Base-by-base conservation (phyloP, 2,888 invertebrate species). In the Nesidiocoris tenuis region DNA sequence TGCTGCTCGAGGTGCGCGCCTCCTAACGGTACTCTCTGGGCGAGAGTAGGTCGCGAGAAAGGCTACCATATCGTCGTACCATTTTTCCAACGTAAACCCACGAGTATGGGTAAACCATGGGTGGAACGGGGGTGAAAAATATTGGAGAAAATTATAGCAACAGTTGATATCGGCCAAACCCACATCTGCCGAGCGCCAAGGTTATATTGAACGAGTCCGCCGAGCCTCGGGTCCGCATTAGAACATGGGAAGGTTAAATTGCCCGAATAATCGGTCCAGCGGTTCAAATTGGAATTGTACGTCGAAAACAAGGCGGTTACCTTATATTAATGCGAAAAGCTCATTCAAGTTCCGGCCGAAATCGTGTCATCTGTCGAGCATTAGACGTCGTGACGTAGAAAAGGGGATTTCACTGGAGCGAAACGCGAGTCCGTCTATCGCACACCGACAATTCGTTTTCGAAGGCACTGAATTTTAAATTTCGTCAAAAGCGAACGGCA, bases 401-500 rank as follows among this genome's bases (percentile, higher is more conserved):
- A 67, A 67, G 21, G 12, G 12, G 39, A 12, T 39, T 7, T 16
- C 59, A 59, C 59, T 59, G n/a, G 54, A 59, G 59, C 17, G n/a
- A 59, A 59, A 19, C 59, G 59, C 59, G 59, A 59, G n/a, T 17
- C 18, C n/a, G 17, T 59, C 59, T 9, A 59, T n/a, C n/a, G 59
- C 64, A 68, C 66, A 61, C 18, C n/a, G 59, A 75, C 25, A 68
- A 39, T 61, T 12, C 39, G 39, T 39, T 39, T 7, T 39, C 39
- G 39, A 39, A 39, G 39, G 39, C 39, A 39, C 39, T 39, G 39
- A 39, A 21, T n/a, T n/a, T 22, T 22, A 22, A 61, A 24, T 63
- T 65, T 23, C 61, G 72, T 61, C 63, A 66, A 21, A 61, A 76
- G 56, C 56, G 57, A 65, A 79, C 79, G 79, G 39, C 39, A 39